Conservation (phyloP, 37 sponge, comb jelly and placozoan species). For the Bolinopsis microptera region DNA sequence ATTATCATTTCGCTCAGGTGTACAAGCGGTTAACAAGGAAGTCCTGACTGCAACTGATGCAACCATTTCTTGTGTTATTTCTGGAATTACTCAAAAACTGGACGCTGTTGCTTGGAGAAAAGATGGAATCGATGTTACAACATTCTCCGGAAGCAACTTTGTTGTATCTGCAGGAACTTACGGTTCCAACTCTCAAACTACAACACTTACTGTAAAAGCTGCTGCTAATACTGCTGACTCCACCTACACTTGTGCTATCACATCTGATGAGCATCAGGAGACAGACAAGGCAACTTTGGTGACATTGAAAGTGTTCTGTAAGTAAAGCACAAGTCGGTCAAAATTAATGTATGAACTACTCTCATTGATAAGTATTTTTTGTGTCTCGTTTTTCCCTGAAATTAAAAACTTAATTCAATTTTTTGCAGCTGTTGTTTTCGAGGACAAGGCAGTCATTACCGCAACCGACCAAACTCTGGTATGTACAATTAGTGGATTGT, state of each 20-base stretch:
- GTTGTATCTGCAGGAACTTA: not conserved
- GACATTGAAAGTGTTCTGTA: not conserved
- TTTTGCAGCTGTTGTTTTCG: not conserved
- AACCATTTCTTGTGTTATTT: not conserved
- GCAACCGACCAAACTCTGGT: not conserved
- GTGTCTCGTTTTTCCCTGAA: too few relatives aligned
- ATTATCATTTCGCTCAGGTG: too few relatives aligned
- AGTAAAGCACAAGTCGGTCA: too few relatives aligned
- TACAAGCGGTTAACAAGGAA: not conserved
- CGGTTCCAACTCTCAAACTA: not conserved
- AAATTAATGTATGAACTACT: too few relatives aligned
- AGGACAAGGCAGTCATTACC: not conserved
- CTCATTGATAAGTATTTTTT: too few relatives aligned
- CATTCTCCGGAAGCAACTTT: not conserved
- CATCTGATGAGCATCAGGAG: not conserved
- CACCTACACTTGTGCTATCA: not conserved
- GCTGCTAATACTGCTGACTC: not conserved
- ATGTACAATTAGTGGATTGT: not conserved
- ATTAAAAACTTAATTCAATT: too few relatives aligned
- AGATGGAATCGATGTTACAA: not conserved
- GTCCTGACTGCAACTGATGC: not conserved
- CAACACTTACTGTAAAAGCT: not conserved
- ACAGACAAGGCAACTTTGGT: not conserved
- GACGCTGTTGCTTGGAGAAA: not conserved
- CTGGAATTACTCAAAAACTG: constrained; percentile 7